Percentiles rank a stretch among this genome's conserved stretches.
These are phyloP conservation scores for Hyaena hyaena DNA, from an alignment of 2,113 vertebrate genomes.

Conservation along the genomic window DNA sequence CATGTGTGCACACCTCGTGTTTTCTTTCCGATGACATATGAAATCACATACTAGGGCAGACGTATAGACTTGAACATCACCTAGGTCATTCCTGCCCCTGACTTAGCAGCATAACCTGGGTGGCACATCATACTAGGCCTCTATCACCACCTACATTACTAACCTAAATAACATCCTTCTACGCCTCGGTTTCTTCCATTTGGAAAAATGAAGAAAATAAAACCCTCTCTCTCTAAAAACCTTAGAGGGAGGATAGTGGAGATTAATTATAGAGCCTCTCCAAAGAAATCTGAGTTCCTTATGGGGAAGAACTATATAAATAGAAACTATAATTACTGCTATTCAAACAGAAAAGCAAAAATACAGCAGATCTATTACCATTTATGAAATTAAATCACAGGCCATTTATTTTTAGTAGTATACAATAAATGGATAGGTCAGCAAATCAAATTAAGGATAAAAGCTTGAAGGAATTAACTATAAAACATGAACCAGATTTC, in stretches of 20 bases:
- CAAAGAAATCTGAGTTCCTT: conserved; percentile 11
- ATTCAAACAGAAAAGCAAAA: conserved; percentile 46
- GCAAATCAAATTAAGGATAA: conserved; percentile 47
- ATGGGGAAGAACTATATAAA: background rate
- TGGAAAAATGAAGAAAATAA: conserved; percentile 42
- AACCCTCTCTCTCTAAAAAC: background rate
- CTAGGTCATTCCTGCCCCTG: background rate
- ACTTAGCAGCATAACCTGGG: background rate
- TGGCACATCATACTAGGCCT: background rate
- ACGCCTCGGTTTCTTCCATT: conserved; percentile 54
- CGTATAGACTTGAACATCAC: background rate
- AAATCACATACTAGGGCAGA: background rate
- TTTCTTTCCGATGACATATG: background rate
- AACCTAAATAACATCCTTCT: background rate
- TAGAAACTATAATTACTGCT: conserved; percentile 37
- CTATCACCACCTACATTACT: background rate
- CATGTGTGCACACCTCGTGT: rapidly evolving
- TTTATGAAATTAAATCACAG: conserved; percentile 59
- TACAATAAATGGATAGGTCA: background rate
- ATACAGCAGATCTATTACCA: conserved; percentile 39
- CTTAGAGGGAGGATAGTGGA: background rate
- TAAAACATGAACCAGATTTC: background rate
- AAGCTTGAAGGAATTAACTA: conserved; percentile 2
- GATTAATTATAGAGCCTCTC: conserved; percentile 38
- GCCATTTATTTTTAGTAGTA: conserved; percentile 49